Evolutionary conservation across 2,888 invertebrate genomes (phyloP).

Genomic region (Caenorhabditis afra): DNA sequence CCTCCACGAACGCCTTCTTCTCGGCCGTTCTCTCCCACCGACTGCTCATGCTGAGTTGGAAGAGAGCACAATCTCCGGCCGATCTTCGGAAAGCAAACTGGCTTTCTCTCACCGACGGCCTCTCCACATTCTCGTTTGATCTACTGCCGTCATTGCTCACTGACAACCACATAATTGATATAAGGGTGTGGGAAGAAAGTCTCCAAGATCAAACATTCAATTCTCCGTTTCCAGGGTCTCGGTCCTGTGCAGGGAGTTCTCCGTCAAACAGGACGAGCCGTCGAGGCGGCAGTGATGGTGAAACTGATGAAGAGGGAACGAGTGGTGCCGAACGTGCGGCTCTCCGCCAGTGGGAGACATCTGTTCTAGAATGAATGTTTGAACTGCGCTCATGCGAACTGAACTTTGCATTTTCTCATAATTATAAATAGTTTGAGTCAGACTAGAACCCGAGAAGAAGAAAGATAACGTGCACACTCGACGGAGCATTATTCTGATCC

Average conservation of each 20-base stretch:
- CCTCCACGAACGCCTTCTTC: slow-evolving; percentile 14
- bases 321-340: not conserved
- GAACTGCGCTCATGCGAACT: too few relatives aligned
- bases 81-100: slow-evolving; percentile 23
- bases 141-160: slow-evolving; percentile 29
- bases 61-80: not conserved
- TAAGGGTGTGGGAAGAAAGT: not conserved
- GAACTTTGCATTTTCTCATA: too few relatives aligned
- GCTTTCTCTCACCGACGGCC: slow-evolving; percentile 38
- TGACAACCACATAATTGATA: slow-evolving; percentile 9
- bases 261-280: slow-evolving; percentile 23
- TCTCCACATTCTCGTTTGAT: slow-evolving; percentile 29
- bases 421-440: not conserved
- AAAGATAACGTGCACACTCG: not conserved
- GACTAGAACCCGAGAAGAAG: not conserved
- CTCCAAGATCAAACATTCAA: not conserved
- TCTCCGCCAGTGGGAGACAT: not conserved
- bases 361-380: too few relatives aligned
- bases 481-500: not conserved
- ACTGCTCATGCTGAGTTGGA: slow-evolving; percentile 10
- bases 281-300: slow-evolving; percentile 34
- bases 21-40: slow-evolving; percentile 11
- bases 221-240: slow-evolving; percentile 17
- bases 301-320: slow-evolving; percentile 27
- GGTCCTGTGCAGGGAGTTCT: slow-evolving; percentile 27